These are phyloP conservation scores for Tribolium madens DNA, from an alignment of 1,140 invertebrate genomes.

Conservation along the genomic window DNA sequence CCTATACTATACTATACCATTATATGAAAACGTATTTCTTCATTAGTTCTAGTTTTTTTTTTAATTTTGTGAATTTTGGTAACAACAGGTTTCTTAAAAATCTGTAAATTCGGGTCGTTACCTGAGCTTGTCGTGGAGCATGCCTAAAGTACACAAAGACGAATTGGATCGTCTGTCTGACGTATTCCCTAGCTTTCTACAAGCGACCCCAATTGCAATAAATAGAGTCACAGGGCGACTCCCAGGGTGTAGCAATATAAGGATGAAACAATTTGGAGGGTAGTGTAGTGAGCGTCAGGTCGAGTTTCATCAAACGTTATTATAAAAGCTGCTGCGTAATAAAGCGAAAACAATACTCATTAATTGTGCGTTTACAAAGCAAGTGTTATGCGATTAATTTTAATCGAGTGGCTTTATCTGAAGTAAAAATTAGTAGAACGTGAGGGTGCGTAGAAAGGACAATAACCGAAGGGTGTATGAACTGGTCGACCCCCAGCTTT, in stretches of 20 bases:
- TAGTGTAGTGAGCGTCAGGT: not conserved
- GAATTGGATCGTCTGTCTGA: constrained; percentile 17
- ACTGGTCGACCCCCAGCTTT: constrained; percentile 38
- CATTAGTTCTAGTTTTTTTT: too few species aligned
- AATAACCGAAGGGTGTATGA: constrained; percentile 45
- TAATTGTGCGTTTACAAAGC: not conserved
- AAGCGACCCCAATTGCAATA: constrained; percentile 21
- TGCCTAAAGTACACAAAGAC: constrained; percentile 23
- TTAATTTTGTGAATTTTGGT: too few species aligned
- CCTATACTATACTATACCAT: too few species aligned
- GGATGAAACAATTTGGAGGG: constrained; percentile 11
- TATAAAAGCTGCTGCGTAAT: not conserved
- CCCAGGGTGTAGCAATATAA: constrained; percentile 1
- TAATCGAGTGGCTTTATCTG: not conserved
- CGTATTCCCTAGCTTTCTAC: not conserved
- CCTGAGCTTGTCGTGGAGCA: not conserved
- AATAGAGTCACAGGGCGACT: constrained; percentile 7
- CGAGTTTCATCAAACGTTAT: not conserved
- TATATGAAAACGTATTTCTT: too few species aligned
- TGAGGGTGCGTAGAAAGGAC: constrained; percentile 36
- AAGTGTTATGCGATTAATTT: not conserved
- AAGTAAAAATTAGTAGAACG: not conserved
- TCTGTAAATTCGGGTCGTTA: not conserved
- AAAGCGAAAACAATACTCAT: not conserved
- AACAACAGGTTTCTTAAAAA: not conserved